Base-by-base conservation (phyloP, 2,797 vertebrate genomes). In the Lepus oiostolus region DNA sequence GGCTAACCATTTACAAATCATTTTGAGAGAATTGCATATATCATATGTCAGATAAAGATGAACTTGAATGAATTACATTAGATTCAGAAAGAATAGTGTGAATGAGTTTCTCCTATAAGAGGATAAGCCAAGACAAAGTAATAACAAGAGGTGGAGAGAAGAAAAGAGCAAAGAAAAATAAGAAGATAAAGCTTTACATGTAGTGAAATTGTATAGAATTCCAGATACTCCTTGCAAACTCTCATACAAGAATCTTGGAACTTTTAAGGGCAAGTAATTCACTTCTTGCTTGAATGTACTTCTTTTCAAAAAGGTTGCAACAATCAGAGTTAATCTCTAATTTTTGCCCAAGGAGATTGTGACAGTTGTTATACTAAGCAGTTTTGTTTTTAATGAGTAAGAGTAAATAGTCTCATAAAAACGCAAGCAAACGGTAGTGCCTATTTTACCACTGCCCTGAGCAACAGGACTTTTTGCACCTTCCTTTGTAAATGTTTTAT, bases 321-420 rank as follows among this genome's bases (percentile, higher is more conserved):
- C 4, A 35, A 63, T 82, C 38, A 52, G 32, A 76, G 24, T 30
- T 91, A 83, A 77, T 63, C 79, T 5, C 63, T 95, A 82, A 5
- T 58, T 60, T 63, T 92, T 12, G 74, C 65, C 80, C 87, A 82
- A 94, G 77, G 35, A 79, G 70, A 92, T 87, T 16, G 42, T 80
- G 82, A 89, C 72, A 96, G 72, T 70, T 77, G 80, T 74, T 90
- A 84, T 1, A 6, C 88, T 97, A 96, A 97, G 95, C 96, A 96
- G 92, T 94, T 52, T 83, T 91, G 47, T 24, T 96, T 91, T 95
- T 87, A 94, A 97, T 96, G 97, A 97, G 93, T 96, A 95, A 88
- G 90, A 94, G 86, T 86, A 91, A 86, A 86, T 75, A 47, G 75
- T 30, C 67, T 96, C 72, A 82, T 96, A 81, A 91, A 94, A 0